Evolutionary conservation across 2,113 vertebrate genomes (phyloP), one percentile per base, ranked within the genome.

Genomic region (Gnathochromis pfefferi): DNA sequence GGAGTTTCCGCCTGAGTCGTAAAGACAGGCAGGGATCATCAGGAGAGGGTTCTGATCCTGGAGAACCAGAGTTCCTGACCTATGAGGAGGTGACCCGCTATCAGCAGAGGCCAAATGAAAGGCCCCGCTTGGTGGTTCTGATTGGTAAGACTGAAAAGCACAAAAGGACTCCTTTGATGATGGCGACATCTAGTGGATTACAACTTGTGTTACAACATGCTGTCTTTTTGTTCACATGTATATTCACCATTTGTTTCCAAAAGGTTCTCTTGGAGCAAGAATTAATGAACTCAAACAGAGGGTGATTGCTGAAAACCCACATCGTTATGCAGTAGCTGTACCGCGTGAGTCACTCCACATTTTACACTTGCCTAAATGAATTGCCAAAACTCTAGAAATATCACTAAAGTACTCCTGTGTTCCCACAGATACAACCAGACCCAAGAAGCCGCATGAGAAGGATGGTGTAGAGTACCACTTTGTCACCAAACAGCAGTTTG

Each of bases 391-490:
- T n/a, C 9, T 7, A 11, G 5, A 53, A 12, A 53, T 3, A 3
- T 28, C 38, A 7, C 11, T 13, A 5, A 26, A 58, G 19, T 16
- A 1, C 19, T 82, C 17, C 11, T 4, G 35, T 54, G 23, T 42
- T 80, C 55, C 54, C 19, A 23, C 84, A 97, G 98, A 99, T 84
- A 99, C 98, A 75, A 99, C 98, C 53, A 97, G 98, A 60, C 97
- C 97, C 85, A 98, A 97, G 90, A 99, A 98, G 92, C 97, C 96
- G 87, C 98, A 99, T 0, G 98, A 99, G 96, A 98, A 97, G 79
- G 98, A 99, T 6, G 98, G 97, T 1, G 97, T 99, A 6, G 98
- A 99, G 86, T 99, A 99, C 92, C 98, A 99, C 93, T 99, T 99
- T 94, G 97, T 99, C 86, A 97, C 98, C 68, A 99, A 98, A 92